phyloP scores from a whole-genome alignment of 1,140 invertebrate species.

The Solen grandis region DNA sequence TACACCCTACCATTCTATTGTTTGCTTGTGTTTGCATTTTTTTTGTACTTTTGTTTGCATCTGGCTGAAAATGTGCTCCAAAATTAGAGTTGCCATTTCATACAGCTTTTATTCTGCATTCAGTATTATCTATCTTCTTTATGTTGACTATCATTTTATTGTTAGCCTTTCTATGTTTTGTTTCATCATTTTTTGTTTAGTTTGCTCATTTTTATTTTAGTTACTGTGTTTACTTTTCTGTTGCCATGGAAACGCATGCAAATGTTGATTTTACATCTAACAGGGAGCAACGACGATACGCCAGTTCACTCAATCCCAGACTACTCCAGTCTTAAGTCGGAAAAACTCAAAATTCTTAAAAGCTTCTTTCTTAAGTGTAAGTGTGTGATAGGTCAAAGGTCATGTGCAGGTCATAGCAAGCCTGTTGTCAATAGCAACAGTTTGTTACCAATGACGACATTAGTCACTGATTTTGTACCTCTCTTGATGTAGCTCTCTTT shows the following conservation, averaged over 20 bases:
- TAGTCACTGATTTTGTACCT: too few relatives aligned
- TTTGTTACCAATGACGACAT: too few relatives aligned
- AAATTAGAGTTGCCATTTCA: too few relatives aligned
- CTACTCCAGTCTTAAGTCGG: constrained; percentile 74
- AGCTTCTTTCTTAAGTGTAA: constrained; percentile 76
- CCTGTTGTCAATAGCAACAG: too few relatives aligned
- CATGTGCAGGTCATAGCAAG: too few relatives aligned
- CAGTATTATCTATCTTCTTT: too few relatives aligned
- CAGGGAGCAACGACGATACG: constrained; percentile 63
- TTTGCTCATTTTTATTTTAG: not conserved
- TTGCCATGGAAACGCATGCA: constrained; percentile 61
- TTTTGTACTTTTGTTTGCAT: too few relatives aligned
- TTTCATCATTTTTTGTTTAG: not conserved
- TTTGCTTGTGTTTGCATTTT: too few relatives aligned
- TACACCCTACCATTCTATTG: too few relatives aligned
- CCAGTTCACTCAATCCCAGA: constrained; percentile 62
- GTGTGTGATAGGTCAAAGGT: constrained; percentile 49
- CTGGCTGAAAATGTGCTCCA: too few relatives aligned
- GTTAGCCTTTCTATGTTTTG: not conserved
- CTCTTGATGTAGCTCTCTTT: too few relatives aligned
- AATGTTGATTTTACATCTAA: constrained; percentile 40
- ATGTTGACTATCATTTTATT: not conserved
- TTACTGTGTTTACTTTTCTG: constrained; percentile 5
- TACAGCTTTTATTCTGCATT: too few relatives aligned
- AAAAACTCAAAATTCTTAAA: constrained; percentile 79